These are phyloP conservation scores for Neotoma lepida DNA, from an alignment of 2,113 vertebrate genomes.

Conservation along the genomic window DNA sequence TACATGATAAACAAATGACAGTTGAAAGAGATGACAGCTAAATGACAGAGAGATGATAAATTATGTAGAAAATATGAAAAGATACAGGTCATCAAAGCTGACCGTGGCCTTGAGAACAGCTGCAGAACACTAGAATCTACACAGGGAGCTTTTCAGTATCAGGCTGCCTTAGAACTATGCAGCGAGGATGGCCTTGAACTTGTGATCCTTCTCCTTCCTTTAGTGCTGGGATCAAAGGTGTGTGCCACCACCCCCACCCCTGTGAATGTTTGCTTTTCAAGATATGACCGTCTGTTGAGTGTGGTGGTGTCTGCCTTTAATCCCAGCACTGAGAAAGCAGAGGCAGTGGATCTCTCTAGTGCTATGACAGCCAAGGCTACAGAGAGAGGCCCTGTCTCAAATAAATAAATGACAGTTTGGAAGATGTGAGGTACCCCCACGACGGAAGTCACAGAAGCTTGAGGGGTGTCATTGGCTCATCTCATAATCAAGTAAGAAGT, in stretches of 20 bases:
- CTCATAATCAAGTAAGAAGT: slow-evolving; percentile 45
- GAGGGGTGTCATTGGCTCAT: slow-evolving; percentile 2
- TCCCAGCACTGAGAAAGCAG: neutral
- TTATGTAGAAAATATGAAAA: neutral
- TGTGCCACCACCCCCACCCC: neutral
- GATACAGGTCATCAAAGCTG: neutral
- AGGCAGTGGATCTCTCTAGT: neutral
- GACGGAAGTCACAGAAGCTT: neutral
- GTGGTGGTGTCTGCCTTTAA: neutral
- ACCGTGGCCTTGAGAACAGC: neutral
- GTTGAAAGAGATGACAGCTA: neutral
- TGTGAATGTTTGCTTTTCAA: neutral
- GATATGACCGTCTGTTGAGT: neutral
- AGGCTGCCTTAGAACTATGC: neutral
- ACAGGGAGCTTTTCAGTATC: neutral
- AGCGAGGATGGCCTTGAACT: too few species aligned
- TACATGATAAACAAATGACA: neutral
- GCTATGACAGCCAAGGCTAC: neutral
- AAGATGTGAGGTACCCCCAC: neutral
- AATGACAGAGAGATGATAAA: neutral
- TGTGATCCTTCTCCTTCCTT: neutral
- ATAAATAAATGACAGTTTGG: neutral
- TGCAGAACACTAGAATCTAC: too few species aligned
- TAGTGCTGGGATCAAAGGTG: neutral
- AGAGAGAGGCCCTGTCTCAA: neutral